Evolutionary conservation across 2,888 invertebrate species (phyloP).

Genomic region (Blera fallax): DNA sequence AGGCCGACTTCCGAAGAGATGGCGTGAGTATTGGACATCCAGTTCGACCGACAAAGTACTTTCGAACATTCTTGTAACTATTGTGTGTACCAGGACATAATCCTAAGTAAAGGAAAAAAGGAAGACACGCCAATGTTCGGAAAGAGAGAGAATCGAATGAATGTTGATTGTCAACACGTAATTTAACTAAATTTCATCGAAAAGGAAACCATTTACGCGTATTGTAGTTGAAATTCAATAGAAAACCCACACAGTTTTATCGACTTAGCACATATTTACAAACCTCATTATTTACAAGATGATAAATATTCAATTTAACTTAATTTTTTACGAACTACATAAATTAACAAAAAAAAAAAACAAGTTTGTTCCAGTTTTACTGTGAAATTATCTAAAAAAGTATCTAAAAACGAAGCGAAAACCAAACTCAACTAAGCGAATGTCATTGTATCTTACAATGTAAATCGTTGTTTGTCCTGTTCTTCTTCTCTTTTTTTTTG

Average conservation of each 20-base stretch:
- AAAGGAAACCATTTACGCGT: conserved; percentile 28
- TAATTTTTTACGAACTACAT: conserved; percentile 8
- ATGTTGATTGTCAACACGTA: conserved; percentile 52
- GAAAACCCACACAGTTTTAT: conserved; percentile 20
- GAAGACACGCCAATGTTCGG: background rate
- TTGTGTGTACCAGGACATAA: no score
- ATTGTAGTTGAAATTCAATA: background rate
- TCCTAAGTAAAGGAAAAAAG: background rate
- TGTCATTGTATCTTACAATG: conserved; percentile 25
- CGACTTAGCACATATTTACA: conserved; percentile 29
- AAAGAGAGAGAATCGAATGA: background rate
- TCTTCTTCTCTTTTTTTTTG: conserved; percentile 34
- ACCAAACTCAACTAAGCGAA: conserved; percentile 50
- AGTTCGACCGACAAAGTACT: no score
- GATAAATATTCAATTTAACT: conserved; percentile 53
- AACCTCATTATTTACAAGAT: conserved; percentile 62
- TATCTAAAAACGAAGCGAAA: background rate
- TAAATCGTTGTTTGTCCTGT: conserved; percentile 69
- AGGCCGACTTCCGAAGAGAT: no score
- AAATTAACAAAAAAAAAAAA: background rate
- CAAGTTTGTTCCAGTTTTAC: conserved; percentile 5
- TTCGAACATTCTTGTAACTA: no score
- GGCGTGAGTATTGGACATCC: no score
- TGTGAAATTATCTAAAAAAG: conserved; percentile 4
- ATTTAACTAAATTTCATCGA: conserved; percentile 6